Percentiles rank a stretch among this genome's conserved stretches.
Evolutionary conservation across 1,140 invertebrate genomes (phyloP).

Genomic region (Drosophila cardini): DNA sequence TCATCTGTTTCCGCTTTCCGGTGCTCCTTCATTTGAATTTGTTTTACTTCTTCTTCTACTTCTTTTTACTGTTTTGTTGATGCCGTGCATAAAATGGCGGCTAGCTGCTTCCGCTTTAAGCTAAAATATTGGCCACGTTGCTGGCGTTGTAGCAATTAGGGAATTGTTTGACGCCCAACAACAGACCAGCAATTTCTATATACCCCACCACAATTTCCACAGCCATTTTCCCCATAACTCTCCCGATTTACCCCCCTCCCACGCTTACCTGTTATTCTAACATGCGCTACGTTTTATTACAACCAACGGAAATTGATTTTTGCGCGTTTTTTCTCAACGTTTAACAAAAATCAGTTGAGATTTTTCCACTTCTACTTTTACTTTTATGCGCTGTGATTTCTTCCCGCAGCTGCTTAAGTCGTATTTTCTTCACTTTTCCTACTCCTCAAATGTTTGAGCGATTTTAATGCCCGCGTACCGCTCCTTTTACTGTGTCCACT

Average conservation of each 20-base stretch:
- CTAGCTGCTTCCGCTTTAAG: conserved; percentile 48
- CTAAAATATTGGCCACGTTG: conserved; percentile 44
- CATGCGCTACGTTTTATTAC: conserved; percentile 60
- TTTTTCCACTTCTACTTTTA: conserved; percentile 28
- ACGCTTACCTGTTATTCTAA: conserved; percentile 49
- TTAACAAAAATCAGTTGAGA: conserved; percentile 25
- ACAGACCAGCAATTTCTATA: conserved; percentile 33
- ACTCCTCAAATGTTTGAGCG: conserved; percentile 8
- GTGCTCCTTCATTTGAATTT: conserved; percentile 3
- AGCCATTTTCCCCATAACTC: neutral
- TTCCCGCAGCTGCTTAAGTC: conserved; percentile 60
- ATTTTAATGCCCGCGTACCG: conserved; percentile 37
- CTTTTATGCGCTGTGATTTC: conserved; percentile 50
- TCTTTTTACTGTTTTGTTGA: conserved; percentile 25
- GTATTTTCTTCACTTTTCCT: conserved; percentile 22
- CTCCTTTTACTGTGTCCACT: conserved; percentile 47
- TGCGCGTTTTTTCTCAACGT: conserved; percentile 34
- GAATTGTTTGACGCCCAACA: conserved; percentile 47
- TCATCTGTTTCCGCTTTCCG: conserved; percentile 50
- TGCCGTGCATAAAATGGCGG: conserved; percentile 37
- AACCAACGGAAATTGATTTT: conserved; percentile 68
- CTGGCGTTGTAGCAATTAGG: conserved; percentile 57
- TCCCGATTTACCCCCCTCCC: neutral
- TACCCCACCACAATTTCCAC: conserved; percentile 6
- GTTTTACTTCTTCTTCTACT: neutral